A percentile compares a stretch with the other conserved stretches of the same genome.
Conservation (phyloP, 1,140 invertebrate genomes). For the Drosophila jambulina region DNA sequence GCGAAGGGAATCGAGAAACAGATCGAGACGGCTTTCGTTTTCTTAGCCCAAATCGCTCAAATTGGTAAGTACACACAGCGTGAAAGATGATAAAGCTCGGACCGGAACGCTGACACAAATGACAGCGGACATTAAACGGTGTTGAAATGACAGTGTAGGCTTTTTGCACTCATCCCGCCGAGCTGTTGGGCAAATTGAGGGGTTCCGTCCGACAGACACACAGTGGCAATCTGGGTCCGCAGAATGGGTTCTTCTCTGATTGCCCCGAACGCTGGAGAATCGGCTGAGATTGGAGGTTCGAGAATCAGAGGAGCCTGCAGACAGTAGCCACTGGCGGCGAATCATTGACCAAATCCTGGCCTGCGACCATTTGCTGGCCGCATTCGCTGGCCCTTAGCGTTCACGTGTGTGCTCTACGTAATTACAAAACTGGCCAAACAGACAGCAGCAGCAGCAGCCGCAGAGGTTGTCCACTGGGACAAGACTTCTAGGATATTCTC, state of each 20-base stretch:
- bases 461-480: not conserved
- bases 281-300: not conserved
- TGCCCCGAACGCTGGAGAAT: slow-evolving; percentile 27
- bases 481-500: not conserved
- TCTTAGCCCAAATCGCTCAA: slow-evolving; percentile 46
- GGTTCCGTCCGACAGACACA: slow-evolving; percentile 9
- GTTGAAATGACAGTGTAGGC: slow-evolving; percentile 55
- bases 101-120: slow-evolving; percentile 53
- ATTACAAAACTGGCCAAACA: slow-evolving; percentile 47
- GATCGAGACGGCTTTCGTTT: slow-evolving; percentile 51
- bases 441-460: slow-evolving; percentile 1
- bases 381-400: slow-evolving; percentile 44
- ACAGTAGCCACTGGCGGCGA: slow-evolving; percentile 43
- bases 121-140: slow-evolving; percentile 59
- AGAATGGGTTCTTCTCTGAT: slow-evolving; percentile 29
- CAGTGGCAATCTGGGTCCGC: slow-evolving; percentile 35
- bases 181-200: slow-evolving; percentile 35
- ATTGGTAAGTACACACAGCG: slow-evolving; percentile 48
- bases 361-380: slow-evolving; percentile 26
- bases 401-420: slow-evolving; percentile 49
- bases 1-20: slow-evolving; percentile 30
- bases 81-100: slow-evolving; percentile 47
- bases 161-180: slow-evolving; percentile 31
- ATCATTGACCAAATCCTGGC: slow-evolving; percentile 50
- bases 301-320: slow-evolving; percentile 10